Evolutionary conservation across 1,140 invertebrate species (phyloP).

Genomic region (Micrasema longulum): DNA sequence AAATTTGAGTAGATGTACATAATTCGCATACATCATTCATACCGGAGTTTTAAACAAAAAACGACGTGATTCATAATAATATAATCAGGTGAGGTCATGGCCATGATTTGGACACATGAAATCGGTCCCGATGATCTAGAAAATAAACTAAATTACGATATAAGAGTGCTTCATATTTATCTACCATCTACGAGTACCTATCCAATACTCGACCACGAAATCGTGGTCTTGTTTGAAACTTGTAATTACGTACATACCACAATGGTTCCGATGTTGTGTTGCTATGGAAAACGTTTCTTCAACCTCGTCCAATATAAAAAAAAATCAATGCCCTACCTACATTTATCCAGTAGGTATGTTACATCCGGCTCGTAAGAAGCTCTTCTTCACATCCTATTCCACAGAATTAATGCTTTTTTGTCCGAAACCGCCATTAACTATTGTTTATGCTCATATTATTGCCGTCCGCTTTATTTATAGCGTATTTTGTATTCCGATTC

Average conservation of each 20-base stretch:
- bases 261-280: constrained; percentile 3
- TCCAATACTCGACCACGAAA: constrained; percentile 12
- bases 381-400: background rate
- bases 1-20: no score
- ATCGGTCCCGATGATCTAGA: background rate
- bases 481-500: no score
- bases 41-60: no score
- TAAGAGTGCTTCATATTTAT: no score
- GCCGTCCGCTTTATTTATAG: no score
- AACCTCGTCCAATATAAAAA: constrained; percentile 8
- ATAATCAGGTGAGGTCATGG: no score
- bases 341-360: background rate
- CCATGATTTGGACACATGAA: no score
- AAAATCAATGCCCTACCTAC: background rate
- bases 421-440: background rate
- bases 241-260: constrained; percentile 20
- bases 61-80: no score
- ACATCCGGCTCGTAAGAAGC: constrained; percentile 20
- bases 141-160: constrained; percentile 19
- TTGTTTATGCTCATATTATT: no score
- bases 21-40: no score
- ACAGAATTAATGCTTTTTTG: constrained; percentile 3
- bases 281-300: constrained; percentile 12
- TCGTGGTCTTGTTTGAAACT: constrained; percentile 20
- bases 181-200: no score